These are phyloP conservation scores for Endomychus coccineus DNA, from an alignment of 2,888 invertebrate species.

Conservation along the genomic window DNA sequence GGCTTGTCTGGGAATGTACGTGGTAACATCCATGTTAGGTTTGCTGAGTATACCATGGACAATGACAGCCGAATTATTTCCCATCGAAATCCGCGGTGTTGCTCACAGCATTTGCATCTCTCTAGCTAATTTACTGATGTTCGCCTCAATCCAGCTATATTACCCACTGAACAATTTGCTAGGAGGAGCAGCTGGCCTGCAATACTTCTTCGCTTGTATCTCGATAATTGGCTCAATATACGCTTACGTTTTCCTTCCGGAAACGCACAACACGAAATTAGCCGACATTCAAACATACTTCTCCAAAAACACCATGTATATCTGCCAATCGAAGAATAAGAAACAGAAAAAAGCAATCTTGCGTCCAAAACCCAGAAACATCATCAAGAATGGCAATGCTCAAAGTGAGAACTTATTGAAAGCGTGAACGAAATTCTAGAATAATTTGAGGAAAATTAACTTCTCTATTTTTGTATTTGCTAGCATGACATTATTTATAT, in stretches of 20 bases:
- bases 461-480: too few species aligned
- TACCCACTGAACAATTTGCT: conserved; percentile 34
- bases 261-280: conserved; percentile 47
- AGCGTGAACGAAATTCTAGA: too few species aligned
- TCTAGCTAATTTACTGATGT: conserved; percentile 53
- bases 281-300: conserved; percentile 48
- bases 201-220: conserved; percentile 50
- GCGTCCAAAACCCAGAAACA: too few species aligned
- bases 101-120: conserved; percentile 53
- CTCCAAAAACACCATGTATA: conserved; percentile 35
- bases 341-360: conserved; percentile 6
- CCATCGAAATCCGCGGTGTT: conserved; percentile 52
- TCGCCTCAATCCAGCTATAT: conserved; percentile 50
- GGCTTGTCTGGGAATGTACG: conserved; percentile 48
- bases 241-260: conserved; percentile 45
- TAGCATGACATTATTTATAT: too few species aligned
- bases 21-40: conserved; percentile 54
- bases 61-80: conserved; percentile 58
- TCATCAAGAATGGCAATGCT: too few species aligned
- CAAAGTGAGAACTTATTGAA: too few species aligned
- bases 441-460: too few species aligned
- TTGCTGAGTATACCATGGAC: conserved; percentile 57
- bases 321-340: conserved; percentile 21
- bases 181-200: conserved; percentile 47
- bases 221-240: conserved; percentile 42